Percentiles rank a stretch among this genome's conserved stretches.
Evolutionary conservation across 2,797 vertebrate species (phyloP).

Genomic region (Mionectes olivaceus): DNA sequence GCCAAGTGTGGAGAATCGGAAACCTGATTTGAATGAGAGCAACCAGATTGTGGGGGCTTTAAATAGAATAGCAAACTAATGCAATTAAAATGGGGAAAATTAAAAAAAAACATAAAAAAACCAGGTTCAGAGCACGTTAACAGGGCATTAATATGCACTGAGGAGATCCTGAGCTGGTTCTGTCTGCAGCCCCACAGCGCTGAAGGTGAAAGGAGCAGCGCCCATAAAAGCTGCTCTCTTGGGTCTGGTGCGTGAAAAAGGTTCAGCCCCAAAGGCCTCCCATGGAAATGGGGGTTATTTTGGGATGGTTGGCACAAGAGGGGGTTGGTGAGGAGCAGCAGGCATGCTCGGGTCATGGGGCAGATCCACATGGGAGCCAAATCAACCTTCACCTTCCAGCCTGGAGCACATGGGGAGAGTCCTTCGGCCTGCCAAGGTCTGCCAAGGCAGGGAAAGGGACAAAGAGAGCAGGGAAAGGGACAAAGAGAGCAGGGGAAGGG

Average conservation of each 20-base stretch:
- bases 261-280: neutral
- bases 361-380: neutral
- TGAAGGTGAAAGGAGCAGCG: constrained; percentile 11
- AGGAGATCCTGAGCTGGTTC: neutral
- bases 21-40: constrained; percentile 41
- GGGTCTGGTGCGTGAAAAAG: neutral
- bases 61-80: constrained; percentile 38
- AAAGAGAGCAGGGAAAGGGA: neutral
- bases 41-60: constrained; percentile 14
- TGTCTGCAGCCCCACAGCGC: neutral
- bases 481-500: neutral
- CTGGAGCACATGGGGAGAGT: neutral
- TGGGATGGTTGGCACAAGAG: fast-evolving
- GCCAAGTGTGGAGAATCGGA: constrained; percentile 31
- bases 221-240: neutral
- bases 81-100: constrained; percentile 27
- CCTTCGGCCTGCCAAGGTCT: neutral
- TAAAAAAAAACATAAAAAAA: neutral
- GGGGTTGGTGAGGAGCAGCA: fast-evolving
- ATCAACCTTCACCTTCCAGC: neutral
- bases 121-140: neutral
- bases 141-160: neutral
- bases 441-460: neutral
- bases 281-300: neutral
- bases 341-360: neutral